phyloP scores from a whole-genome alignment of 30 jellyfish, hydroid and myxozoan species.

The Nemopilema nomurai region DNA sequence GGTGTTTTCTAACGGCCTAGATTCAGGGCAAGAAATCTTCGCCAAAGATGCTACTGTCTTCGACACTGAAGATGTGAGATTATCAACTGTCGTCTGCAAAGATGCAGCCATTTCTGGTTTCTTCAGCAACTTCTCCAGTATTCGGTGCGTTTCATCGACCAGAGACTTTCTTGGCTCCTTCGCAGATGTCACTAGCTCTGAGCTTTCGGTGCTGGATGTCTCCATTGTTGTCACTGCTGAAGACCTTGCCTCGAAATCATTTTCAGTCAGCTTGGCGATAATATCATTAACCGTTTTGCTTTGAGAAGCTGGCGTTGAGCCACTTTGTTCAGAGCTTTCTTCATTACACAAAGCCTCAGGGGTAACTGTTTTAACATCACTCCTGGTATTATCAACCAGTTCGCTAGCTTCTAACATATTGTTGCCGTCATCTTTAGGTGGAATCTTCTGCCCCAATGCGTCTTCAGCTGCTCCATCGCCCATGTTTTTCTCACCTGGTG shows the following conservation, averaged over 20 bases:
- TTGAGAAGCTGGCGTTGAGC: background rate
- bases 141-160: conserved; percentile 51
- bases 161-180: background rate
- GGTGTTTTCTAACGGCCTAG: background rate
- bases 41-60: background rate
- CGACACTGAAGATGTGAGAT: background rate
- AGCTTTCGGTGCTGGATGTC: background rate
- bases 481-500: background rate
- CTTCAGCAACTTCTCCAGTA: conserved; percentile 37
- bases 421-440: background rate
- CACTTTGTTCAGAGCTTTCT: background rate
- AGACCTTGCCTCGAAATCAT: conserved; percentile 42
- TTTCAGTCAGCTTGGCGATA: conserved; percentile 42
- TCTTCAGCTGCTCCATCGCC: background rate
- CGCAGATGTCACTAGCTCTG: background rate
- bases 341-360: background rate
- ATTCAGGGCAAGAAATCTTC: background rate
- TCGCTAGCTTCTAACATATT: background rate
- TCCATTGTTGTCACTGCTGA: background rate
- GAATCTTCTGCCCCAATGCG: background rate
- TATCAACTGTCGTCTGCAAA: background rate
- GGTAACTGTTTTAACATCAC: background rate
- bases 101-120: conserved; percentile 8
- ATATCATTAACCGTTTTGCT: conserved; percentile 32
- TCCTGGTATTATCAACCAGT: background rate